A percentile compares a stretch with the other conserved stretches of the same genome.
Evolutionary conservation across 2,888 invertebrate species (phyloP).

Genomic region (Tetranychus truncatus): DNA sequence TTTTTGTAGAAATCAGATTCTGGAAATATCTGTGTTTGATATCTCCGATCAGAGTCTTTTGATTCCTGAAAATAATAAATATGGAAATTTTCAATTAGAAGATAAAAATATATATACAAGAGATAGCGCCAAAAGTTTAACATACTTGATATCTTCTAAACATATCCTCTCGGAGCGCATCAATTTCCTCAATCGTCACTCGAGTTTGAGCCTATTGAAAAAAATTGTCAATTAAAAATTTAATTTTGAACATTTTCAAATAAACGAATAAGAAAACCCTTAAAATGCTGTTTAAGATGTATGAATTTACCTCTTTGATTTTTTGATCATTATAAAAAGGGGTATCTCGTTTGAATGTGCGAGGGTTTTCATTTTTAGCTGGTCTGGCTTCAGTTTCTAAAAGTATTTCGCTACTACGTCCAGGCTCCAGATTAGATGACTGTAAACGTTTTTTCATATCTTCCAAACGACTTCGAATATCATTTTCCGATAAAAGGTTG

Average conservation of each 20-base stretch:
- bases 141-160: not conserved
- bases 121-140: not conserved
- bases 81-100: not conserved
- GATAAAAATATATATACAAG: too few relatives aligned
- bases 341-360: not conserved
- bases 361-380: not conserved
- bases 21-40: not conserved
- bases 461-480: constrained; percentile 53
- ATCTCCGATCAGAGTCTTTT: not conserved
- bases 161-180: not conserved
- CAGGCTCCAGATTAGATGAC: not conserved
- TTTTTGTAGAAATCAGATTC: constrained; percentile 14
- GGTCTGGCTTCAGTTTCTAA: not conserved
- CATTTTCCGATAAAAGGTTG: constrained; percentile 55
- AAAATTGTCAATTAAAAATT: not conserved
- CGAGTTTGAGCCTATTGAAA: not conserved
- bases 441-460: constrained; percentile 30
- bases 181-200: not conserved
- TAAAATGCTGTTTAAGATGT: too few relatives aligned
- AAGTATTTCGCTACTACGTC: not conserved
- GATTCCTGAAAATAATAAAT: not conserved
- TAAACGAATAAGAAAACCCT: not conserved
- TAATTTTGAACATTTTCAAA: not conserved
- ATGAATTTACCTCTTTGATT: not conserved
- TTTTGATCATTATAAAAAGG: not conserved